Base-by-base conservation (phyloP, 2,113 vertebrate genomes). In the Lepus americanus region DNA sequence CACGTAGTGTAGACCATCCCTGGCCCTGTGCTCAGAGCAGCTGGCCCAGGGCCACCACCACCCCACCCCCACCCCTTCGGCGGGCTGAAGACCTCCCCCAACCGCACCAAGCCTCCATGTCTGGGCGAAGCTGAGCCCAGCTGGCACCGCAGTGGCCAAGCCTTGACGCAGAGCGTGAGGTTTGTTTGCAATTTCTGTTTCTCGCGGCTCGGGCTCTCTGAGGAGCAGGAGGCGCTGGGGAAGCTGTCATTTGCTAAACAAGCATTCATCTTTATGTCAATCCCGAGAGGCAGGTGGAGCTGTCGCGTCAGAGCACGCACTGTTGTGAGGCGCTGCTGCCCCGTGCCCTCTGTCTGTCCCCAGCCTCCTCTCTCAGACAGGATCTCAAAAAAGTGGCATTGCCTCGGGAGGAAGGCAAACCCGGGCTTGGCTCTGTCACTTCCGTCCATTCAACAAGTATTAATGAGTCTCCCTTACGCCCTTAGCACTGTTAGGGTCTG, bases 211-310 rank as follows among this genome's bases (percentile, higher is more conserved):
- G 92, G 78, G 94, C 92, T 96, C 88, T 94, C 95, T 87, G 90
- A 92, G 92, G 96, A 97, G 95, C 92, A 5, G 94, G 94, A 96
- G 92, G 96, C 96, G 92, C 92, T 53, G 86, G 90, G 96, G 94
- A 97, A 96, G 92, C 96, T 97, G 85, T 97, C 96, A 96, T 97
- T 97, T 96, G 97, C 96, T 95, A 97, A 97, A 95, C 94, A 95
- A 95, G 85, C 95, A 96, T 97, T 97, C 96, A 96, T 96, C 96
- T 97, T 95, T 94, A 87, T 94, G 92, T 97, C 96, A 95, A 91
- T 95, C 96, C 95, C 73, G 0, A 95, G 95, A 95, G 94, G 90
- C 90, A 92, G 96, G 92, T 82, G 90, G 88, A 95, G 74, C 69
- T 51, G 72, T 93, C 95, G 90, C 87, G 95, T 96, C 94, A 96